A percentile compares a stretch with the other conserved stretches of the same genome.
Conservation (phyloP, 2,113 vertebrate genomes). For the Lophochroa leadbeateri region DNA sequence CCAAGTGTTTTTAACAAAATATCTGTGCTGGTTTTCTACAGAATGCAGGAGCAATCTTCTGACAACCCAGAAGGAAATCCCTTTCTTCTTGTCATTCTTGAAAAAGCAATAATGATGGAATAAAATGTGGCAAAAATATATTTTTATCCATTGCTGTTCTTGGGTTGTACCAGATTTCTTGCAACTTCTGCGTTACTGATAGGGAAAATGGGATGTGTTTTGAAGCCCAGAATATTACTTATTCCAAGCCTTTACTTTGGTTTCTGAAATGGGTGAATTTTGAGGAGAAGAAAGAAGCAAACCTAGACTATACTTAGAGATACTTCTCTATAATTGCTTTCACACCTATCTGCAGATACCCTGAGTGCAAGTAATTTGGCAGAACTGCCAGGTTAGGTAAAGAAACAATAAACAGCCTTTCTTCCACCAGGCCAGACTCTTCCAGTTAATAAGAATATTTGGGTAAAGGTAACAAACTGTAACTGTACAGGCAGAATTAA, state of each 20-base stretch:
- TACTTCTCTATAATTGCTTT: slow-evolving; percentile 20
- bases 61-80: slow-evolving; percentile 18
- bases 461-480: neutral
- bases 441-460: neutral
- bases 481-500: neutral
- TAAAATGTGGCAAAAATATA: neutral
- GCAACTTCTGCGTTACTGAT: neutral
- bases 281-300: neutral
- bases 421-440: neutral
- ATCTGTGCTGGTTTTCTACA: neutral
- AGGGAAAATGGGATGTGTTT: neutral
- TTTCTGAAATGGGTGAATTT: neutral
- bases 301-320: neutral
- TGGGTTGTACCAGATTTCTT: slow-evolving; percentile 4
- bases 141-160: neutral
- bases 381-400: neutral
- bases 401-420: slow-evolving; percentile 1
- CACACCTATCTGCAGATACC: neutral
- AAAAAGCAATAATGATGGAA: neutral
- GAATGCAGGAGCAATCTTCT: neutral
- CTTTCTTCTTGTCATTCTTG: neutral
- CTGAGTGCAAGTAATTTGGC: neutral
- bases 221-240: neutral
- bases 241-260: neutral
- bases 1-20: neutral